Evolutionary conservation across 2,113 vertebrate species (phyloP).

Genomic region (Phodopus roborovskii): DNA sequence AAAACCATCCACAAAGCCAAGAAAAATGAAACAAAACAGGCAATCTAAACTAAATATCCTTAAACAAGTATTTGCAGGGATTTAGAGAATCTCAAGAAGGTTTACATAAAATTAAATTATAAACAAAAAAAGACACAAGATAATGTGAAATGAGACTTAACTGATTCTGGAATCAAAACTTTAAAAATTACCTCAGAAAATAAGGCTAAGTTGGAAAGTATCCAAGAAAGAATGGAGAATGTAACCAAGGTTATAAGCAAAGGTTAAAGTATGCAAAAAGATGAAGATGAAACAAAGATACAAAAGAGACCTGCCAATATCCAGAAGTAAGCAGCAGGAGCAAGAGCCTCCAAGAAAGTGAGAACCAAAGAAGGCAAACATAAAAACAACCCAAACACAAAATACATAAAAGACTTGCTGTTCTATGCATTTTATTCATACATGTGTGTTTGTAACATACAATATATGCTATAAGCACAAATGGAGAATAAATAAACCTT

Average conservation of each 20-base stretch:
- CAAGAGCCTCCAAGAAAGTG: not conserved
- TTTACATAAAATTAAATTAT: constrained; percentile 31
- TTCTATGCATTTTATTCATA: not conserved
- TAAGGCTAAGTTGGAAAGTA: not conserved
- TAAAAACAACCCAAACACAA: not conserved
- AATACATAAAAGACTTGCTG: not conserved
- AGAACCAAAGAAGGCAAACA: not conserved
- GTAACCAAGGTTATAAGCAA: not conserved
- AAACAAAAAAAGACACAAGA: not conserved
- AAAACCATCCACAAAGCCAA: not conserved
- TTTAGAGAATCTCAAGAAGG: not conserved
- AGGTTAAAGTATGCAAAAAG: constrained; percentile 3
- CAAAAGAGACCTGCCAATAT: not conserved
- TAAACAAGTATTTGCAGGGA: not conserved
- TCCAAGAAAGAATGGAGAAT: not conserved
- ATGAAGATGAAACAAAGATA: not conserved
- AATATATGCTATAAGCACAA: not conserved
- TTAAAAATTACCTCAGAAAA: constrained; percentile 4
- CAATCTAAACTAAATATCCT: constrained; percentile 14
- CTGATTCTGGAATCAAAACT: not conserved
- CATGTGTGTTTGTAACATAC: not conserved
- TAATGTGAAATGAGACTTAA: not conserved
- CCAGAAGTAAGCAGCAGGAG: not conserved
- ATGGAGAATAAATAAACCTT: not conserved
- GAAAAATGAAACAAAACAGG: not conserved